Conservation (phyloP, 2,888 invertebrate species). For the Antheraea assamensis region DNA sequence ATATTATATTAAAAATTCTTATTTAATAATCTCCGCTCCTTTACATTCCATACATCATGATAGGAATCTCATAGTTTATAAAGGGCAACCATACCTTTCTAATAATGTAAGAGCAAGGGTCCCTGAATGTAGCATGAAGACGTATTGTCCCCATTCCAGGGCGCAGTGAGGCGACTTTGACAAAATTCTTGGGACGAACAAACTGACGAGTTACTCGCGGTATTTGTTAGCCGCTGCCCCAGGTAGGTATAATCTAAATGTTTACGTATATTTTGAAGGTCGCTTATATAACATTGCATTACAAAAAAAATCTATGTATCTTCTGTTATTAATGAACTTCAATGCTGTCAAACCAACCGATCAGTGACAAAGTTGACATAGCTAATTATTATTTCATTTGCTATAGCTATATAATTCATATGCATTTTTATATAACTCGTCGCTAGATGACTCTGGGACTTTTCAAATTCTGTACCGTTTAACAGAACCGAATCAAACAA, state of each 20-base stretch:
- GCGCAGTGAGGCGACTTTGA: conserved; percentile 61
- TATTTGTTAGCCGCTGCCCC: conserved; percentile 32
- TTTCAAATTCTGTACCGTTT: too few relatives aligned
- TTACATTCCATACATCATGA: conserved; percentile 30
- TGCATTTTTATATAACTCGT: too few relatives aligned
- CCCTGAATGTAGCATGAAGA: conserved; percentile 71
- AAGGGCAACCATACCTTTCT: conserved; percentile 54
- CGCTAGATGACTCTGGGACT: too few relatives aligned
- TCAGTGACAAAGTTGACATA: too few relatives aligned
- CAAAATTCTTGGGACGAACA: conserved; percentile 49
- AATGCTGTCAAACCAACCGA: too few relatives aligned
- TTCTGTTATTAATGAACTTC: too few relatives aligned
- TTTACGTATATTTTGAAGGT: neutral
- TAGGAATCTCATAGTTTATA: conserved; percentile 61
- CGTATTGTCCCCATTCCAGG: conserved; percentile 62
- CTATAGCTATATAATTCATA: too few relatives aligned
- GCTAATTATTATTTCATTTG: too few relatives aligned
- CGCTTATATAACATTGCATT: neutral
- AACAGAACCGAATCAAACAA: too few relatives aligned
- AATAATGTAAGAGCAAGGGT: conserved; percentile 58
- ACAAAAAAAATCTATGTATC: neutral
- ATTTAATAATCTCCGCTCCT: conserved; percentile 5
- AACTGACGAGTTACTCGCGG: conserved; percentile 33
- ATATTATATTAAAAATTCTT: conserved; percentile 12
- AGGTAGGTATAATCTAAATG: conserved; percentile 1